A percentile compares a stretch with the other conserved stretches of the same genome.
Evolutionary conservation across 2,113 vertebrate species (phyloP).

Genomic region (Atherinomorus stipes): DNA sequence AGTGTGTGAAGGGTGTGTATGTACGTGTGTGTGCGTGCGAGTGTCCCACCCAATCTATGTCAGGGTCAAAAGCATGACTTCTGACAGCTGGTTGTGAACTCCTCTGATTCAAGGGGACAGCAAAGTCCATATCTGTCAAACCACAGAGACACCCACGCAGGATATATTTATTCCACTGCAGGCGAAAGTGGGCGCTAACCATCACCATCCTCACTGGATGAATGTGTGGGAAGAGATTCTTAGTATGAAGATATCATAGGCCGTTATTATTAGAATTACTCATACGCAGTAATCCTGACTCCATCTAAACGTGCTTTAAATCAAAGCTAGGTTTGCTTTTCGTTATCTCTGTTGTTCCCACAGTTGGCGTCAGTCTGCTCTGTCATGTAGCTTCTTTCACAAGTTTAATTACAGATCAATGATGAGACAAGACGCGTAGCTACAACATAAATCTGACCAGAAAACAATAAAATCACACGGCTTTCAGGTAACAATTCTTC

Average conservation of each 20-base stretch:
- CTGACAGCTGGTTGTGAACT: constrained; percentile 64
- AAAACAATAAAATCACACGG: too few species aligned
- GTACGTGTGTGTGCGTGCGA: neutral
- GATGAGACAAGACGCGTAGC: too few species aligned
- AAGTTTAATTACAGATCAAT: too few species aligned
- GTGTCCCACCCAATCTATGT: constrained; percentile 45
- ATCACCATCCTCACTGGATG: constrained; percentile 17
- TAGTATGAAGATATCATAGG: neutral
- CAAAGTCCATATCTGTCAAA: constrained; percentile 47
- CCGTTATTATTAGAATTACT: neutral
- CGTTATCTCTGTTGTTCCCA: neutral
- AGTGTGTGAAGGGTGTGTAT: constrained; percentile 1
- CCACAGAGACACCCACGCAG: constrained; percentile 37
- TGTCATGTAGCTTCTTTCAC: too few species aligned
- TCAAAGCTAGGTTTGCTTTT: neutral
- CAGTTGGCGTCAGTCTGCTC: too few species aligned
- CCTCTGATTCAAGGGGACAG: constrained; percentile 75
- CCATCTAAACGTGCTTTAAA: neutral
- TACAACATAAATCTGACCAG: too few species aligned
- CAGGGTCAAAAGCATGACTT: constrained; percentile 37
- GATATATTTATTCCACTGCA: constrained; percentile 56
- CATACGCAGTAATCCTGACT: neutral
- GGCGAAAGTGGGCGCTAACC: constrained; percentile 14
- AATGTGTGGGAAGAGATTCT: constrained; percentile 30
- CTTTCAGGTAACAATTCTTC: too few species aligned